A percentile compares a stretch with the other conserved stretches of the same genome.
Evolutionary conservation across 1,140 invertebrate genomes (phyloP).

Genomic region (Drosophila repleta): DNA sequence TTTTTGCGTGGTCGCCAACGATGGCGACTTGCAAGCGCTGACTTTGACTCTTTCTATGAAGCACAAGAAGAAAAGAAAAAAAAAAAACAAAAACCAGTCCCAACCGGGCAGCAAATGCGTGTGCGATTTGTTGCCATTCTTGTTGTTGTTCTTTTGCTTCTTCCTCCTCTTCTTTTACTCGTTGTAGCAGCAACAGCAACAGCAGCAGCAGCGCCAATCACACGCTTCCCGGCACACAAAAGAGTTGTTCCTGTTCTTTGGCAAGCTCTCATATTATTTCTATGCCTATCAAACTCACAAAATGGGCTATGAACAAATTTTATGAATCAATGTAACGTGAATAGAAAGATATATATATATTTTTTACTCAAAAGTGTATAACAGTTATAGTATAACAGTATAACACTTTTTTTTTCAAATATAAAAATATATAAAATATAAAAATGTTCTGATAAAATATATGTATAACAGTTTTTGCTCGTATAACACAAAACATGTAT

Average conservation of each 20-base stretch:
- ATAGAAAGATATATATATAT: too few species aligned
- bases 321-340: background rate
- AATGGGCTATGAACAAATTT: background rate
- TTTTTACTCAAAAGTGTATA: too few species aligned
- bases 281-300: background rate
- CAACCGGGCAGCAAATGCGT: slow-evolving; percentile 56
- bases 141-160: slow-evolving; percentile 39
- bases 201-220: slow-evolving; percentile 65
- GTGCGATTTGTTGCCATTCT: slow-evolving; percentile 34
- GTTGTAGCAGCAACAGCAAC: slow-evolving; percentile 6
- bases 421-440: too few species aligned
- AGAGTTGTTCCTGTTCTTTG: slow-evolving; percentile 71
- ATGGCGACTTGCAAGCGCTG: slow-evolving; percentile 70
- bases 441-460: too few species aligned
- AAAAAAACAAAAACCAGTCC: slow-evolving; percentile 41
- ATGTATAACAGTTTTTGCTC: too few species aligned
- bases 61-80: slow-evolving; percentile 9
- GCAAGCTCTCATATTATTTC: slow-evolving; percentile 47
- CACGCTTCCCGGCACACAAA: slow-evolving; percentile 65
- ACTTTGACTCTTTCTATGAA: slow-evolving; percentile 57
- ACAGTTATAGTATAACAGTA: too few species aligned
- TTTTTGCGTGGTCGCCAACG: slow-evolving; percentile 55
- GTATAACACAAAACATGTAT: too few species aligned
- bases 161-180: too few species aligned
- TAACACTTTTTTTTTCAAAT: too few species aligned